Percentiles rank a stretch among this genome's conserved stretches.
These are phyloP conservation scores for Sorex maritimensis DNA, from an alignment of 2,797 vertebrate genomes.

Conservation along the genomic window DNA sequence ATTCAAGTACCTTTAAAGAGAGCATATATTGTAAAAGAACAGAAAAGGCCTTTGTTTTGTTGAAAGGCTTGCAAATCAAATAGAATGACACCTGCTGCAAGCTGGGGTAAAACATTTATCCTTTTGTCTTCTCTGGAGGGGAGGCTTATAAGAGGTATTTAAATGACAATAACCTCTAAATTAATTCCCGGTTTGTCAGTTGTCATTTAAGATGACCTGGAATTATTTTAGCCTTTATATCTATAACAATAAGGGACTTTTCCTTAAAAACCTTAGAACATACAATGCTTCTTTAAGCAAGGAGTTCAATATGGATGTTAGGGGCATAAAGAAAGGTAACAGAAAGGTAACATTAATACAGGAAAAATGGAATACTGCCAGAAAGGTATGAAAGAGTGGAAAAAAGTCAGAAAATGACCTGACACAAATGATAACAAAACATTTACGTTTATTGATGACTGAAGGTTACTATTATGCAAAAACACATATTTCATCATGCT, in stretches of 20 bases:
- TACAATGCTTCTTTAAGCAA: not conserved
- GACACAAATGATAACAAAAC: not conserved
- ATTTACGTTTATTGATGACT: not conserved
- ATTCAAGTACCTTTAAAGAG: slow-evolving; percentile 66
- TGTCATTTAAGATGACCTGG: slow-evolving; percentile 53
- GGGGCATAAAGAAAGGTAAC: not conserved
- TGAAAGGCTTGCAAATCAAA: slow-evolving; percentile 73
- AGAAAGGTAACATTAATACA: slow-evolving; percentile 9
- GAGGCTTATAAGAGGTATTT: not conserved
- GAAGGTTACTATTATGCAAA: slow-evolving; percentile 13
- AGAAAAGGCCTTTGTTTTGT: slow-evolving; percentile 77
- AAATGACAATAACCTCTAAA: slow-evolving; percentile 57
- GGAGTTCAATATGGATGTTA: not conserved
- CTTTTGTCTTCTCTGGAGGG: slow-evolving; percentile 48
- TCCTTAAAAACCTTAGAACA: slow-evolving; percentile 26
- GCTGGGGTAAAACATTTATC: slow-evolving; percentile 47
- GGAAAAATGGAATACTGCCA: not conserved
- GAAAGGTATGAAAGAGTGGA: not conserved
- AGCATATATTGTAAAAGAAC: slow-evolving; percentile 56
- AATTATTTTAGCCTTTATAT: not conserved
- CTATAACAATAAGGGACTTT: not conserved
- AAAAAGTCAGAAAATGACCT: slow-evolving; percentile 29
- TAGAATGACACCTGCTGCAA: slow-evolving; percentile 67
- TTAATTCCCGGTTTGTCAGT: not conserved
- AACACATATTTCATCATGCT: slow-evolving; percentile 11